Conservation (phyloP, 2,113 vertebrate species). For the Oreotrochilus melanogaster region DNA sequence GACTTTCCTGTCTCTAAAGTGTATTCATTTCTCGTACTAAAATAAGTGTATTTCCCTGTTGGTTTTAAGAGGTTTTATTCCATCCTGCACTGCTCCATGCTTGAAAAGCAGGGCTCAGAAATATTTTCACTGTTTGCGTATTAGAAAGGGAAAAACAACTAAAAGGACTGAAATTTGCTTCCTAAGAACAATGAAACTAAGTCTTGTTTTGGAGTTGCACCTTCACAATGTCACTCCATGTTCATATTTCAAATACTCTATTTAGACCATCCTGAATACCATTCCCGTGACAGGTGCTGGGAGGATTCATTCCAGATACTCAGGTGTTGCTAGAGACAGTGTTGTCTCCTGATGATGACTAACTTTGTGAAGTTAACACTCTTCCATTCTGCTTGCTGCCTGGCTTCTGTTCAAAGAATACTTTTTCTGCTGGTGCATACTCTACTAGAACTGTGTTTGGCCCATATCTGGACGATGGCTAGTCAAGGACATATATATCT, state of each 20-base stretch:
- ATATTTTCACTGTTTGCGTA: background rate
- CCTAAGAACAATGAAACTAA: background rate
- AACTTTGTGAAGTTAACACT: background rate
- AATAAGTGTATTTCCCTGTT: background rate
- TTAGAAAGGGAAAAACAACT: background rate
- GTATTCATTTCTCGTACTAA: background rate
- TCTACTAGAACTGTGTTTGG: background rate
- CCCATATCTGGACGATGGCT: background rate
- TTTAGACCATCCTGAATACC: background rate
- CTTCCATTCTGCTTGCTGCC: background rate
- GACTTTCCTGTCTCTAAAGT: background rate
- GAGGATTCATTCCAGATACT: background rate
- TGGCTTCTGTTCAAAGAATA: background rate
- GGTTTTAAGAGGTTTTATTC: background rate
- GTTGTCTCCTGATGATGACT: background rate
- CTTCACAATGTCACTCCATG: background rate
- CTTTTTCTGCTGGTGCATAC: background rate
- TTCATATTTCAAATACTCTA: background rate
- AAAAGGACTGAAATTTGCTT: background rate
- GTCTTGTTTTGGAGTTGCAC: background rate
- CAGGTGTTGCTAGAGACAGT: background rate
- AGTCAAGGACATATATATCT: background rate
- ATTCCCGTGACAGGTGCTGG: background rate
- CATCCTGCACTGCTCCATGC: background rate
- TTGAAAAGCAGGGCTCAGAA: background rate